Conservation (phyloP, 2,888 invertebrate species). For the Callyntrura guangdongensis region DNA sequence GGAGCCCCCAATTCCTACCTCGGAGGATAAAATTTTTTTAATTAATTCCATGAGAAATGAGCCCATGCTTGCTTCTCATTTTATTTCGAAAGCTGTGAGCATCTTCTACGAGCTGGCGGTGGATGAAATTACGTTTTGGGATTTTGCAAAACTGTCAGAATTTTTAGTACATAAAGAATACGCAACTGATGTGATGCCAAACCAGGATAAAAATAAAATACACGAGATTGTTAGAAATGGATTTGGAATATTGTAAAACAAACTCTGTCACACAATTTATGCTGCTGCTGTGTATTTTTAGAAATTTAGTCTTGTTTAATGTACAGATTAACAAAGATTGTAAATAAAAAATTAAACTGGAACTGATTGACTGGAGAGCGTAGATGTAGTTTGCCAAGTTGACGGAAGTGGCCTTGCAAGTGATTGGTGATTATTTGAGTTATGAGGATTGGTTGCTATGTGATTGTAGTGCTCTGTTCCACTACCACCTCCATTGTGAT, state of each 20-base stretch:
- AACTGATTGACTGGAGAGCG: neutral
- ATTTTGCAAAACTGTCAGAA: slow-evolving; percentile 26
- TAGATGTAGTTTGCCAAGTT: neutral
- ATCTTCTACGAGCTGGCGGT: slow-evolving; percentile 37
- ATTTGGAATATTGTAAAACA: neutral
- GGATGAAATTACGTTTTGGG: neutral
- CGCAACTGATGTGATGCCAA: neutral
- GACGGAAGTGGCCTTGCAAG: neutral
- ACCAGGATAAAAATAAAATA: slow-evolving; percentile 18
- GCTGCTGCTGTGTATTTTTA: too few relatives aligned
- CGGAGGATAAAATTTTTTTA: neutral
- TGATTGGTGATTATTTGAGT: neutral
- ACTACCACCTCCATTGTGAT: neutral
- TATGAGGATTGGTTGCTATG: neutral
- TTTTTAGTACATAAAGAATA: slow-evolving; percentile 30
- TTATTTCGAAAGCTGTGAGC: slow-evolving; percentile 10
- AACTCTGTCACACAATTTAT: too few relatives aligned
- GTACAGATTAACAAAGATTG: neutral
- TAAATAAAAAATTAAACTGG: neutral
- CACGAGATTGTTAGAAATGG: slow-evolving; percentile 15
- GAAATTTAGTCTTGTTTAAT: neutral
- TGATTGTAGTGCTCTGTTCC: neutral
- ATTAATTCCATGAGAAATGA: slow-evolving; percentile 44
- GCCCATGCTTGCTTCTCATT: slow-evolving; percentile 15
- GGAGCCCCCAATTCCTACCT: neutral